Conservation (phyloP, 2,888 invertebrate species). For the Ctenicera cuprea region DNA sequence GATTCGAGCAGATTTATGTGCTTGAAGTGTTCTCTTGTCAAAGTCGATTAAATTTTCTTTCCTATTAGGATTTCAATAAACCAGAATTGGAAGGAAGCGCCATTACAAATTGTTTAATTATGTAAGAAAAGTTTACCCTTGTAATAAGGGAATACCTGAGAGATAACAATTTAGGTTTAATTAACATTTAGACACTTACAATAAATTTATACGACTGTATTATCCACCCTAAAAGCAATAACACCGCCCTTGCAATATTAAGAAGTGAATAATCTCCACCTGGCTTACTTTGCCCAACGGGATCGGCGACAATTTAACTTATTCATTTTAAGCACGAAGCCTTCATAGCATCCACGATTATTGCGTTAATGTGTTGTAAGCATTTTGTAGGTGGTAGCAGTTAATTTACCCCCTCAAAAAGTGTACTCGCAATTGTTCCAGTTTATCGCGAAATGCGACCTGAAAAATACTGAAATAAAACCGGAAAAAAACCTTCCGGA, state of each 20-base stretch:
- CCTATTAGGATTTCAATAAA: background rate
- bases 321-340: conserved; percentile 23
- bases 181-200: conserved; percentile 29
- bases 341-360: background rate
- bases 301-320: conserved; percentile 26
- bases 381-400: background rate
- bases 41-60: conserved; percentile 8
- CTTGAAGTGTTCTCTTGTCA: background rate
- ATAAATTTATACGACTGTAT: conserved; percentile 31
- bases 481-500: background rate
- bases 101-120: conserved; percentile 31
- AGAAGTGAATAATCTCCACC: conserved; percentile 30
- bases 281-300: conserved; percentile 23
- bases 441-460: background rate
- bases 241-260: conserved; percentile 28
- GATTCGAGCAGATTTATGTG: background rate
- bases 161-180: conserved; percentile 30
- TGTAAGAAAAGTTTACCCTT: conserved; percentile 25
- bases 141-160: conserved; percentile 18
- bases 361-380: conserved; percentile 15
- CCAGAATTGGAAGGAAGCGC: background rate
- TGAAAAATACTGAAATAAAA: background rate
- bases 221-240: conserved; percentile 26
- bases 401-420: background rate
- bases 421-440: background rate